Base-by-base conservation (phyloP, 2,888 invertebrate genomes). In the Brachylomia viminalis region DNA sequence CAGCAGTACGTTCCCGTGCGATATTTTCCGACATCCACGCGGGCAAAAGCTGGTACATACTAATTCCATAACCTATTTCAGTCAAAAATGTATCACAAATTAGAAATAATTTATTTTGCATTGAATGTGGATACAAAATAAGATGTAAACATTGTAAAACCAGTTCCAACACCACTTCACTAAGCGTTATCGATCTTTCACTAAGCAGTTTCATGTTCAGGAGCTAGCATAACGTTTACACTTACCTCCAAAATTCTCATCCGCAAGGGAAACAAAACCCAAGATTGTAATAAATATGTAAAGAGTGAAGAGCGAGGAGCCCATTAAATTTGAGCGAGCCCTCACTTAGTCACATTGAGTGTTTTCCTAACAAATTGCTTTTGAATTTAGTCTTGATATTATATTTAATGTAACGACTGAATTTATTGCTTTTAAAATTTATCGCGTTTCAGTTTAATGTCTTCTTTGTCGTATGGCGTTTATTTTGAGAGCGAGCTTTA, bases 331-430 rank as follows among this genome's bases (percentile, higher is more conserved):
- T 77, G 80, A 86, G 72, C 78, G 82, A 70, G 54, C 59, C 77
- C 65, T 79, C 81, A 72, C 73, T 87, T 80, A 82, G 69, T 69
- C 52, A 54, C 69, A 67, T 80, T 17, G 76, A 87, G 79, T 85
- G 85, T 83, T 88, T 88, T 71, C 66, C 54, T 79, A 87, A 87
- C 77, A 80, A 87, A 87, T 88, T 88, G 82, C 86, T 75, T 75
- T 47, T 71, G 75, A 85, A 79, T 86, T 82, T 47, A 71, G 77
- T 76, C 77, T 15, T 69, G 59, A 72, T 85, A 82, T 85, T 82
- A 82, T 76, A 82, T 76, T 85, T 82, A 85, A 75, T 66, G 78
- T 85, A 52, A 85, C 45, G 70, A 13, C 42, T 45, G 59, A 76
- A 82, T 83, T 72, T 86, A 79, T 82, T 69, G 42, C 86, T 75